Conservation (phyloP, 1,140 invertebrate species). For the Nephotettix cincticeps region DNA sequence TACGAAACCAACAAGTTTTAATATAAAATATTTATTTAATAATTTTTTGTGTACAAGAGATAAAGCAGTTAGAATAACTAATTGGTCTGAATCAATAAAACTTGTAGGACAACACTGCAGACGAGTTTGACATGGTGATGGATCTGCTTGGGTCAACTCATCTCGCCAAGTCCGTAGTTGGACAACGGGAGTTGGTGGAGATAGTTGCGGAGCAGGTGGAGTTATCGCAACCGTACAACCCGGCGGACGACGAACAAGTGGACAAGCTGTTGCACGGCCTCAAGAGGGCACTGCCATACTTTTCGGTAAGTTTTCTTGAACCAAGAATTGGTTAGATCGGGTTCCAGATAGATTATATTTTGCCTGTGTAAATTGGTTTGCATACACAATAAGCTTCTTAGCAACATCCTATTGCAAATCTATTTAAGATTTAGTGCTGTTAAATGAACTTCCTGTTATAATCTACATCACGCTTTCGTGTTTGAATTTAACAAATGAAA, state of each 20-base stretch:
- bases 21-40: not conserved
- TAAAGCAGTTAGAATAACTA: not conserved
- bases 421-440: too few relatives aligned
- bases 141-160: conserved; percentile 77
- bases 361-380: too few relatives aligned
- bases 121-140: conserved; percentile 91
- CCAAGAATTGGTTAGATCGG: too few relatives aligned
- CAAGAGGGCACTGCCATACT: conserved; percentile 79
- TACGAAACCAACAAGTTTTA: not conserved
- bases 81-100: not conserved
- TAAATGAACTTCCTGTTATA: too few relatives aligned
- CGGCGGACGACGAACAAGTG: conserved; percentile 65
- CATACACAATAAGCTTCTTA: too few relatives aligned
- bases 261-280: conserved; percentile 83
- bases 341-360: too few relatives aligned
- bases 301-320: conserved; percentile 88
- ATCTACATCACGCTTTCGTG: too few relatives aligned
- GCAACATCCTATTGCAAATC: too few relatives aligned
- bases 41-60: not conserved
- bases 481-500: too few relatives aligned
- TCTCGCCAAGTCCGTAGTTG: conserved; percentile 74
- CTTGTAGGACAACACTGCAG: conserved; percentile 79
- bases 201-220: conserved; percentile 82
- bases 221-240: conserved; percentile 69
- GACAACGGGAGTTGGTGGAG: conserved; percentile 84